Evolutionary conservation across 1,140 invertebrate species (phyloP), one percentile per base, ranked within the genome.

Genomic region (Hycleus phaleratus): DNA sequence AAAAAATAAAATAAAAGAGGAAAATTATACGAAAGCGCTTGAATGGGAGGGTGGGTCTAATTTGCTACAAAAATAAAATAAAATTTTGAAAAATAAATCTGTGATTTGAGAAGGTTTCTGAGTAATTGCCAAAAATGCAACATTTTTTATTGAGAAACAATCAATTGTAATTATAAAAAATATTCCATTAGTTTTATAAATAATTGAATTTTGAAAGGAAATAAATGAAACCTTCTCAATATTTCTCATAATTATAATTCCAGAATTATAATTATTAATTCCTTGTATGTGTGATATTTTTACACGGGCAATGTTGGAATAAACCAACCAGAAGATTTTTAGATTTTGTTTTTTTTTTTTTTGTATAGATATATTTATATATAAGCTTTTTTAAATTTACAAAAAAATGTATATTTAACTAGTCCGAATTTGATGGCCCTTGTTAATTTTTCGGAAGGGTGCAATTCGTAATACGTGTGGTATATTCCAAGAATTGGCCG

Each of bases 81-180:
- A 68, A 61, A 18, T 18, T 18, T 18, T 2, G 18, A 61, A 63
- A 64, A 68, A 70, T 55, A 42, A 68, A 71, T 68, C 71, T 73
- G 71, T 73, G 71, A 73, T 73, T 73, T 73, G 71, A 64, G 70
- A 67, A 68, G 59, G 71, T 67, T 73, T 73, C 70, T 67, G 47
- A 26, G 43, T 58, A 59, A 69, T 70, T 72, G 71, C 71, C 71
- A 72, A 72, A 72, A 71, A 58, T 59, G 49, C 12, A 54, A 60
- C 53, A 51, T 18, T 18, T 18, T 18, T 32, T 32, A 5, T 7
- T 32, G 32, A 4, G 4, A 32, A 32, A 32, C 7, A 32, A 32
- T 32, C 32, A 7, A 7, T 32, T 32, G 4, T 32, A 32, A 5
- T 32, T 32, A 4, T 5, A 32, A 32, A 32, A 32, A 32, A 32